Conservation (phyloP, 2,888 invertebrate species). For the Globia sparganii region DNA sequence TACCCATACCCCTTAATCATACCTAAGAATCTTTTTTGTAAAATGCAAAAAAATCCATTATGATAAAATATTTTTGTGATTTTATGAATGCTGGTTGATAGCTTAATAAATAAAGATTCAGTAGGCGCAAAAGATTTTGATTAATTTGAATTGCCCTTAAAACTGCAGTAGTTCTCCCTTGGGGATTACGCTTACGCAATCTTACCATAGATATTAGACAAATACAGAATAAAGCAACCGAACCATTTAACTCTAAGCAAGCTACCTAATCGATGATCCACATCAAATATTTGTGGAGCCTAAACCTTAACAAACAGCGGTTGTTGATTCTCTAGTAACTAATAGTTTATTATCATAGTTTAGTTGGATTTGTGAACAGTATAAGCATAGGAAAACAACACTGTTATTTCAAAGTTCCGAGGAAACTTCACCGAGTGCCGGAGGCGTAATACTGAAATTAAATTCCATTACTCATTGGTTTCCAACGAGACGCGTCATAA, state of each 20-base stretch:
- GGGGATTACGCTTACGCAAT: neutral
- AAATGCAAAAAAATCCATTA: neutral
- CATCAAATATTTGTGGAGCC: slow-evolving; percentile 39
- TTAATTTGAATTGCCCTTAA: neutral
- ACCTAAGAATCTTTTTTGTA: neutral
- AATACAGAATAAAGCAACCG: slow-evolving; percentile 5
- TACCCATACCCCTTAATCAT: neutral
- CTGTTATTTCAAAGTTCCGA: slow-evolving; percentile 68
- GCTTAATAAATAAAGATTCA: neutral
- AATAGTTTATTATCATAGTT: slow-evolving; percentile 52
- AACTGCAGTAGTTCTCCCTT: neutral
- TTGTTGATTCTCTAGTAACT: slow-evolving; percentile 53
- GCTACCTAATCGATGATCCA: slow-evolving; percentile 19
- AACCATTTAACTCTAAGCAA: slow-evolving; percentile 13
- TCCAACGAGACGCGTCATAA: slow-evolving; percentile 68
- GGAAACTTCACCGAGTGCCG: slow-evolving; percentile 56
- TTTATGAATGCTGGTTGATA: neutral
- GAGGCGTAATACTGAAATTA: slow-evolving; percentile 68
- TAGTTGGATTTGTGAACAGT: slow-evolving; percentile 41
- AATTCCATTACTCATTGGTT: slow-evolving; percentile 73
- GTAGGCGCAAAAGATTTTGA: neutral
- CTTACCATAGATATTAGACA: neutral
- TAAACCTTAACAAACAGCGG: slow-evolving; percentile 38
- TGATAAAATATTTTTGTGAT: neutral
- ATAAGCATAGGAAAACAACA: slow-evolving; percentile 42